These are phyloP conservation scores for Drosophila kanapiae DNA, from an alignment of 1,140 invertebrate species.

Conservation along the genomic window DNA sequence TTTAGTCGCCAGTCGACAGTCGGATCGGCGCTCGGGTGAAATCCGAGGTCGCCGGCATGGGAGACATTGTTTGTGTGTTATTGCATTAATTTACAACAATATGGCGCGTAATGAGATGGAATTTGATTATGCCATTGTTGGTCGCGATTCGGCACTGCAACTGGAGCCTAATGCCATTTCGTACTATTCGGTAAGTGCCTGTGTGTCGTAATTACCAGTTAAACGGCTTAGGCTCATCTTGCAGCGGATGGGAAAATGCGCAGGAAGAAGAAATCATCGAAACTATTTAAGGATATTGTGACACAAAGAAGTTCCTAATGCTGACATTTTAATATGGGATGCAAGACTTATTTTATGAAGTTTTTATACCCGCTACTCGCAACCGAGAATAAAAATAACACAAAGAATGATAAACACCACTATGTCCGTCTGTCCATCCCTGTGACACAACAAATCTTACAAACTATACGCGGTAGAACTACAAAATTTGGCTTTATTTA, in stretches of 20 bases:
- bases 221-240: constrained; percentile 70
- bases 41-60: constrained; percentile 69
- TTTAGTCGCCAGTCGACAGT: constrained; percentile 23
- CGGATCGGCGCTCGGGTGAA: constrained; percentile 42
- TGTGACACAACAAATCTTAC: too few relatives aligned
- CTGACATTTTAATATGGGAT: too few relatives aligned
- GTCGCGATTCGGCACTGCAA: constrained; percentile 30
- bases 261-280: background rate
- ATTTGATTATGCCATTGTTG: constrained; percentile 79
- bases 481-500: too few relatives aligned
- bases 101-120: constrained; percentile 77
- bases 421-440: too few relatives aligned
- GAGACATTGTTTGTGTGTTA: constrained; percentile 77
- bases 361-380: too few relatives aligned
- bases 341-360: too few relatives aligned
- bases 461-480: too few relatives aligned
- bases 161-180: constrained; percentile 47
- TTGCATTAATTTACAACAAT: constrained; percentile 84
- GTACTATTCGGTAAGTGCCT: constrained; percentile 47
- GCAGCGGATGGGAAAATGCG: constrained; percentile 13
- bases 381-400: too few relatives aligned
- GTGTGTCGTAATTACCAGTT: constrained; percentile 63
- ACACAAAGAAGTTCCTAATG: background rate
- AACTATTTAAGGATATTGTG: background rate
- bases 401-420: too few relatives aligned